These are phyloP conservation scores for Nasonovia ribisnigri DNA, from an alignment of 2,888 invertebrate genomes.

Conservation along the genomic window DNA sequence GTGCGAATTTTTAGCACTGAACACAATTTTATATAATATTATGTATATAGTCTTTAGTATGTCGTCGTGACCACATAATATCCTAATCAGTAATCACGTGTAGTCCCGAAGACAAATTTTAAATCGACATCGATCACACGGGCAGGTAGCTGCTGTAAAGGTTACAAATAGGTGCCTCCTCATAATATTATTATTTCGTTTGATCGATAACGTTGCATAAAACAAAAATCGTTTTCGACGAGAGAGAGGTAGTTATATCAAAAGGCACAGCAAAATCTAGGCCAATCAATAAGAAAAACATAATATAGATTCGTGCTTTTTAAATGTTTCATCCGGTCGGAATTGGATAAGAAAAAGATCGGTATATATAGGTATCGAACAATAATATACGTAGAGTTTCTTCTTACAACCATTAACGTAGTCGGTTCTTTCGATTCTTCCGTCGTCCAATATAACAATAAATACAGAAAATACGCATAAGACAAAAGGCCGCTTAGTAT, in stretches of 20 bases:
- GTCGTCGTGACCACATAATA: slow-evolving; percentile 16
- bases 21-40: slow-evolving; percentile 10
- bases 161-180: not conserved
- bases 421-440: not conserved
- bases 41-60: not conserved
- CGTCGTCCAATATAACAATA: not conserved
- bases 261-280: not conserved
- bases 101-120: not conserved
- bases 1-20: slow-evolving; percentile 40
- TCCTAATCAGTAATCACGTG: not conserved
- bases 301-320: not conserved
- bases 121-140: slow-evolving; percentile 6
- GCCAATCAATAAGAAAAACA: not conserved
- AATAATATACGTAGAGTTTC: not conserved
- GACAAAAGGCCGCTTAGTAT: not conserved
- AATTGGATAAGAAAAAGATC: not conserved
- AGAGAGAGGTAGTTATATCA: not conserved
- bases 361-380: not conserved
- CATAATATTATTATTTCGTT: not conserved
- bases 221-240: not conserved
- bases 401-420: not conserved
- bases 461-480: not conserved
- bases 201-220: not conserved
- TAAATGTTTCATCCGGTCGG: not conserved
- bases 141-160: not conserved